phyloP scores from a whole-genome alignment of 2,888 invertebrate genomes.

The Malachius bipustulatus region DNA sequence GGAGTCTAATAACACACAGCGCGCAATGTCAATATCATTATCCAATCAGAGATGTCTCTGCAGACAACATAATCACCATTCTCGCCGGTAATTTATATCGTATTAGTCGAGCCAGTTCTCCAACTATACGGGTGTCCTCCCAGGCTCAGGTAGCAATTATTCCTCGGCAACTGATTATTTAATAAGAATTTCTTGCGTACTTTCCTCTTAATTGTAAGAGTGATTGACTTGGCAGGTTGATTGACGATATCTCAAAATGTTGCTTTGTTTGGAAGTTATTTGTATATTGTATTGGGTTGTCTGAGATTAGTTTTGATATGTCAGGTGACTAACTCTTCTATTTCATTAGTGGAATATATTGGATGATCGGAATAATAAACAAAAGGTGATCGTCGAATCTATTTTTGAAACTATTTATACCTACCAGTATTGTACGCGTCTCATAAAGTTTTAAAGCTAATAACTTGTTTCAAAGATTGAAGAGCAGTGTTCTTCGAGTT shows the following conservation, averaged over 20 bases:
- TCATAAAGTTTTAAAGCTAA: too few relatives aligned
- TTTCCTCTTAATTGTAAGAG: not conserved
- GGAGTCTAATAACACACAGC: constrained; percentile 34
- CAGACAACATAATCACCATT: constrained; percentile 36
- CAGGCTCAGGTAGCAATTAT: constrained; percentile 28
- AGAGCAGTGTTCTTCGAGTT: too few relatives aligned
- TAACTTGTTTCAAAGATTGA: too few relatives aligned
- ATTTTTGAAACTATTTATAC: too few relatives aligned
- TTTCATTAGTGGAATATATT: too few relatives aligned
- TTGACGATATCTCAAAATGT: not conserved
- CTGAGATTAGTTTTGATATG: not conserved
- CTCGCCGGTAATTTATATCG: constrained; percentile 37
- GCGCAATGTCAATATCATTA: constrained; percentile 39
- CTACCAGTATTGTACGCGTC: too few relatives aligned
- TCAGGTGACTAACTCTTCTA: too few relatives aligned
- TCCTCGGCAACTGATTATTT: constrained; percentile 29
- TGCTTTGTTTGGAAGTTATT: not conserved
- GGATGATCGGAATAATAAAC: too few relatives aligned
- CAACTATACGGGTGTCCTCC: constrained; percentile 29
- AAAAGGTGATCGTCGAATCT: too few relatives aligned
- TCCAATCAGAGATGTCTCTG: constrained; percentile 39
- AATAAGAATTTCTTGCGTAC: constrained; percentile 26
- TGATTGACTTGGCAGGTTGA: constrained; percentile 2
- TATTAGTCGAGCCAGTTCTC: constrained; percentile 33
- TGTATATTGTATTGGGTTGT: not conserved